Conservation (phyloP, 2,888 invertebrate genomes). For the Macaria liturata region DNA sequence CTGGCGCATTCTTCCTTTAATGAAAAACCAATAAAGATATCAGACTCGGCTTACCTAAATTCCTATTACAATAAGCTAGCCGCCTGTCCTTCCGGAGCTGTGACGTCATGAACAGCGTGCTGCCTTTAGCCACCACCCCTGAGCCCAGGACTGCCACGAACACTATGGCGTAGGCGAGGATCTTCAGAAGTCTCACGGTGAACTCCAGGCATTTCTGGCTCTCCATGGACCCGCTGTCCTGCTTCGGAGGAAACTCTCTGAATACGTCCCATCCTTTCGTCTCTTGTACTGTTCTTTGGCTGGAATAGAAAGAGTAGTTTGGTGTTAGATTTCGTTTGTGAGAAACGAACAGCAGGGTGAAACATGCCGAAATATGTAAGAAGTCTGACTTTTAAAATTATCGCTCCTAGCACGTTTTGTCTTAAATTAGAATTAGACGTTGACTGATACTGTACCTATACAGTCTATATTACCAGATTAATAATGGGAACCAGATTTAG, state of each 20-base stretch:
- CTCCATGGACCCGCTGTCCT: conserved; percentile 94
- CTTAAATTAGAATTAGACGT: too few species aligned
- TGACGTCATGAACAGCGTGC: conserved; percentile 95
- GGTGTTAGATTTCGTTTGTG: too few species aligned
- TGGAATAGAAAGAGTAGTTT: conserved; percentile 61
- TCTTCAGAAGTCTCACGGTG: conserved; percentile 92
- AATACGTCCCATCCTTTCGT: conserved; percentile 99
- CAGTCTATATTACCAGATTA: too few species aligned
- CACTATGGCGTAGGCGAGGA: conserved; percentile 92
- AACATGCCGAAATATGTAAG: too few species aligned
- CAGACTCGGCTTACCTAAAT: conserved; percentile 85
- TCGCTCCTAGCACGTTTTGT: too few species aligned
- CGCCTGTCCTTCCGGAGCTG: conserved; percentile 91
- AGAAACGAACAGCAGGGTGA: too few species aligned
- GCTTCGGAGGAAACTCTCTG: conserved; percentile 94
- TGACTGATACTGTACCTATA: too few species aligned
- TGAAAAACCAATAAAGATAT: too few species aligned
- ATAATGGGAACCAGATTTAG: too few species aligned
- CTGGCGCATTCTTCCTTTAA: too few species aligned
- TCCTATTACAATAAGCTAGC: conserved; percentile 92
- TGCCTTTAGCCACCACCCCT: conserved; percentile 94
- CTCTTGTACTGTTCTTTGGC: conserved; percentile 92
- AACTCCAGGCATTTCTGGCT: conserved; percentile 93
- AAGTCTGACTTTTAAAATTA: too few species aligned
- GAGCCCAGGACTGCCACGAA: conserved; percentile 93